These are phyloP conservation scores for Gryllus bimaculatus DNA, from an alignment of 1,140 invertebrate species.

Conservation along the genomic window DNA sequence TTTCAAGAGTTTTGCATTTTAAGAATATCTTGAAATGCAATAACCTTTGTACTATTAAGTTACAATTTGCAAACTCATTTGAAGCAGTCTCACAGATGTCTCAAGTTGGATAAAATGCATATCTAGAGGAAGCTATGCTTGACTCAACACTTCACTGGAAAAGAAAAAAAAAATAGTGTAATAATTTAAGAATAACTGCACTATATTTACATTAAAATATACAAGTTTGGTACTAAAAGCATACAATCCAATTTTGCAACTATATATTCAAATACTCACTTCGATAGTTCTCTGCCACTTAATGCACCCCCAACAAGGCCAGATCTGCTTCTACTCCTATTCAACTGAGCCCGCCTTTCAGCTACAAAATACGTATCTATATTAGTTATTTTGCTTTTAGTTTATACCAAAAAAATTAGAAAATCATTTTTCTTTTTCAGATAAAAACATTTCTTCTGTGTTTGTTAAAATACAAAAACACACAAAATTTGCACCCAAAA, in stretches of 20 bases:
- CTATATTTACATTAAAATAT: slow-evolving; percentile 8
- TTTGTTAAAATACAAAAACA: background rate
- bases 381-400: background rate
- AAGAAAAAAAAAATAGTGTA: background rate
- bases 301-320: slow-evolving; percentile 38
- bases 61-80: background rate
- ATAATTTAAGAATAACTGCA: background rate
- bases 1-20: background rate
- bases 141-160: background rate
- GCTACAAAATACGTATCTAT: slow-evolving; percentile 44
- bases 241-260: slow-evolving; percentile 6
- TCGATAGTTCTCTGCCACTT: slow-evolving; percentile 41
- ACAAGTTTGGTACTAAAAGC: background rate
- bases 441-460: background rate
- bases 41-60: background rate
- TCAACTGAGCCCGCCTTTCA: slow-evolving; percentile 75
- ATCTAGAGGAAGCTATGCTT: background rate
- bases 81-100: background rate
- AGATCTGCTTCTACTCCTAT: slow-evolving; percentile 70
- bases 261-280: slow-evolving; percentile 34
- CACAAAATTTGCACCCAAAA: background rate
- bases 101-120: no score
- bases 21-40: background rate
- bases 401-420: background rate
- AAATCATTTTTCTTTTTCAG: background rate